Percentiles rank a stretch among this genome's conserved stretches.
Conservation (phyloP, 1,140 invertebrate genomes). For the Camponotus pennsylvanicus region DNA sequence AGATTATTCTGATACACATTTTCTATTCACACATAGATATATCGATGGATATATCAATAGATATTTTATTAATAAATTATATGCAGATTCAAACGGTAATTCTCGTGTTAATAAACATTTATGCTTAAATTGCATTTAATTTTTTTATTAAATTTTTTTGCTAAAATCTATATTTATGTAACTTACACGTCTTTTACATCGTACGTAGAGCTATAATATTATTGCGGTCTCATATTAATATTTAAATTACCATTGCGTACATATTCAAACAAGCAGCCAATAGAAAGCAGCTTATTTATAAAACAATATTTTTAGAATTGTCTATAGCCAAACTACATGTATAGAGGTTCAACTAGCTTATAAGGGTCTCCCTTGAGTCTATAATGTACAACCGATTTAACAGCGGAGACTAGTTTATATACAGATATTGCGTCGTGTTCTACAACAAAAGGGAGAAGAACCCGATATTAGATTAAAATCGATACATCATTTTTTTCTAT, state of each 20-base stretch:
- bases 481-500: neutral
- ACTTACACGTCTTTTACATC: neutral
- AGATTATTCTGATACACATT: too few species aligned
- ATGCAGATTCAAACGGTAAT: too few species aligned
- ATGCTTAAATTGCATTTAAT: neutral
- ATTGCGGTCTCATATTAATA: neutral
- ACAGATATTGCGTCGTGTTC: neutral
- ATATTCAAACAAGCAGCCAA: neutral
- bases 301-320: conserved; percentile 23
- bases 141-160: neutral
- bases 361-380: neutral
- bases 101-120: too few species aligned
- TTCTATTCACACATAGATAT: too few species aligned
- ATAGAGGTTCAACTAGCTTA: neutral
- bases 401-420: conserved; percentile 26
- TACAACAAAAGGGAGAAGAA: neutral
- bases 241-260: neutral
- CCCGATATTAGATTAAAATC: neutral
- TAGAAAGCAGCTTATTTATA: neutral
- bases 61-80: too few species aligned
- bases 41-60: too few species aligned
- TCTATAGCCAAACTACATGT: neutral
- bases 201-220: neutral
- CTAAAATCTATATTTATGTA: neutral
- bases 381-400: conserved; percentile 11